These are phyloP conservation scores for Orientallactaga bullata DNA, from an alignment of 2,113 vertebrate species.

Conservation along the genomic window DNA sequence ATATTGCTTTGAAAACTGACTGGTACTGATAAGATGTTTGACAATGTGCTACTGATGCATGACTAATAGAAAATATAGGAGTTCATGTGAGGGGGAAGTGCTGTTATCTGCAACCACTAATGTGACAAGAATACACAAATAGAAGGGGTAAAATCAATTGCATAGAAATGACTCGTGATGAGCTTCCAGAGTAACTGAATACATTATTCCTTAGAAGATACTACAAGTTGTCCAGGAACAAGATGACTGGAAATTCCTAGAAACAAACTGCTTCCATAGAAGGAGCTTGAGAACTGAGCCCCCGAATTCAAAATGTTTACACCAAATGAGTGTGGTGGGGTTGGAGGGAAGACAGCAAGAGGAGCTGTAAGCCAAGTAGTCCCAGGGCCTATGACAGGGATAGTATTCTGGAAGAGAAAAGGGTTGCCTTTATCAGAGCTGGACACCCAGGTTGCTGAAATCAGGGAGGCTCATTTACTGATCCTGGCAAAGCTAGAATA, in stretches of 20 bases:
- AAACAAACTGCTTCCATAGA: background rate
- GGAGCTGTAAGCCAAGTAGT: background rate
- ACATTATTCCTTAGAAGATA: conserved; percentile 1
- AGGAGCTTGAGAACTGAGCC: background rate
- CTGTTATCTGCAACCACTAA: conserved; percentile 56
- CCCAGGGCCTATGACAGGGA: accelerated
- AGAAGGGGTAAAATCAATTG: conserved; percentile 30
- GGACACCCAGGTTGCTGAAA: background rate
- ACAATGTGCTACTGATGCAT: conserved; percentile 36
- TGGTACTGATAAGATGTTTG: conserved; percentile 54
- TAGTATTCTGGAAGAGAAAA: background rate
- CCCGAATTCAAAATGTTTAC: background rate
- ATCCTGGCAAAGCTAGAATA: background rate
- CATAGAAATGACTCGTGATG: conserved; percentile 46
- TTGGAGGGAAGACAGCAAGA: background rate
- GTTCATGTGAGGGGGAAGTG: conserved; percentile 5
- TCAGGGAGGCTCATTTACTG: background rate
- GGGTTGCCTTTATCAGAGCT: background rate
- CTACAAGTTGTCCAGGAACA: background rate
- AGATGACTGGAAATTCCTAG: background rate
- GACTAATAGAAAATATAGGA: conserved; percentile 52
- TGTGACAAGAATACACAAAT: conserved; percentile 55
- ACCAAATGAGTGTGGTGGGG: background rate
- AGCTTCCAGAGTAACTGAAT: conserved; percentile 45
- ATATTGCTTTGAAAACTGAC: conserved; percentile 29